phyloP scores from a whole-genome alignment of 2,888 invertebrate species.

The Meganola albula region DNA sequence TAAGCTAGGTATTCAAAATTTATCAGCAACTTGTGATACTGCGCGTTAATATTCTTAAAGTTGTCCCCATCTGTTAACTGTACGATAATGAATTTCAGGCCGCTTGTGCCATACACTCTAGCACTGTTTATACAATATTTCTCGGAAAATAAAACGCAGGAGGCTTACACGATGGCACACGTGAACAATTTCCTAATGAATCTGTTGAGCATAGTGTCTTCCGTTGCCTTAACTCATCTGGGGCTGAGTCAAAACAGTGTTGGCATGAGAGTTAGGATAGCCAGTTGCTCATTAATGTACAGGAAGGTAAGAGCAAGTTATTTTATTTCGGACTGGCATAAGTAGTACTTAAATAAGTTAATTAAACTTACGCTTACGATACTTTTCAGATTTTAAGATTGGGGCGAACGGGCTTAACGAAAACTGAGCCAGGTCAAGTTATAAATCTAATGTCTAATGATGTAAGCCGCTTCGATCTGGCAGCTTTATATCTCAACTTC shows the following conservation, averaged over 20 bases:
- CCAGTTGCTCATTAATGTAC: constrained; percentile 88
- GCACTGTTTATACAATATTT: constrained; percentile 81
- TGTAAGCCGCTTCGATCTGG: constrained; percentile 87
- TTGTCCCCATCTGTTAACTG: too few relatives aligned
- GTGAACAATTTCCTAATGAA: constrained; percentile 81
- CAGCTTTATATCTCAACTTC: constrained; percentile 83
- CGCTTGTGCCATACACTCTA: constrained; percentile 78
- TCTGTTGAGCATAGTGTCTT: constrained; percentile 72
- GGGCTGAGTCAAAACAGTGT: constrained; percentile 77
- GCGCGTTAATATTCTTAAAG: too few relatives aligned
- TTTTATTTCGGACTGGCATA: too few relatives aligned
- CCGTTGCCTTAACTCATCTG: constrained; percentile 81
- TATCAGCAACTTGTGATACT: too few relatives aligned
- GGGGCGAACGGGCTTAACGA: constrained; percentile 77
- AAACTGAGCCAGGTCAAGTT: constrained; percentile 85
- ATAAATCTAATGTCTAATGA: constrained; percentile 92
- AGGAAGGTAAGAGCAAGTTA: constrained; percentile 80
- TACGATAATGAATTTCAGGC: constrained; percentile 75
- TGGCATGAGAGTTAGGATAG: constrained; percentile 87
- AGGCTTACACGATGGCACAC: constrained; percentile 78
- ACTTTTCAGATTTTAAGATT: constrained; percentile 57
- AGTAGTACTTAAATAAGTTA: background rate
- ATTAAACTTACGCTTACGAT: background rate
- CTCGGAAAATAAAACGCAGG: constrained; percentile 66
- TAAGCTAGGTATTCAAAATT: too few relatives aligned